These are phyloP conservation scores for Corvus moneduloides DNA, from an alignment of 2,113 vertebrate genomes.

Conservation along the genomic window DNA sequence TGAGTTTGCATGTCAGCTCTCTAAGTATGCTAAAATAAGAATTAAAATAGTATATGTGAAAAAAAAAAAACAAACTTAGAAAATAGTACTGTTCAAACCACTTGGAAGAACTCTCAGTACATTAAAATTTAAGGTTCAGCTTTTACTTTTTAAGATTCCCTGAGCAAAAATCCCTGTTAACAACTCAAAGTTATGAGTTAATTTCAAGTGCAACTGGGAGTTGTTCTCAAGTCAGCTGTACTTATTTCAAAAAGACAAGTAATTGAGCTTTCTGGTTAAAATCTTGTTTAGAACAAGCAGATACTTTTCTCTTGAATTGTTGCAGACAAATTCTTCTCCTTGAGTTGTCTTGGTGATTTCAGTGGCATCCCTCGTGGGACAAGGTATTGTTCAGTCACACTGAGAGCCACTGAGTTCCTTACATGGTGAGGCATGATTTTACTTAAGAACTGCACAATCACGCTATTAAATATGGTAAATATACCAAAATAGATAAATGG, in stretches of 20 bases:
- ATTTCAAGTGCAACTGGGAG: not conserved
- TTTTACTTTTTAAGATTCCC: not conserved
- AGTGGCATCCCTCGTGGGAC: not conserved
- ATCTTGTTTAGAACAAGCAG: not conserved
- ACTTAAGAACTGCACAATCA: not conserved
- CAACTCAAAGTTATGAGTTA: not conserved
- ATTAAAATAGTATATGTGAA: not conserved
- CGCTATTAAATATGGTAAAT: not conserved
- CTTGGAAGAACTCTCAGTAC: not conserved
- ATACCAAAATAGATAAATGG: not conserved
- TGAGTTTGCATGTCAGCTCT: not conserved
- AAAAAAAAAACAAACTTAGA: not conserved
- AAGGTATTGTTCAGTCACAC: not conserved
- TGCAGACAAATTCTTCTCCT: not conserved
- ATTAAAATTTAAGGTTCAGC: not conserved
- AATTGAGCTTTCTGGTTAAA: not conserved
- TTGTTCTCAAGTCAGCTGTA: not conserved
- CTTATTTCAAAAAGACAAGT: not conserved
- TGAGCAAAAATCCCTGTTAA: not conserved
- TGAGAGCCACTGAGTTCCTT: not conserved
- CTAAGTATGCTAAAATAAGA: not conserved
- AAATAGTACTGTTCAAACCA: not conserved
- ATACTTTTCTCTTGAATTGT: not conserved
- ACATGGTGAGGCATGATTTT: not conserved
- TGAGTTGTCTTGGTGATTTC: not conserved